phyloP scores from a whole-genome alignment of 2,797 vertebrate species.

The Mallotus villosus region DNA sequence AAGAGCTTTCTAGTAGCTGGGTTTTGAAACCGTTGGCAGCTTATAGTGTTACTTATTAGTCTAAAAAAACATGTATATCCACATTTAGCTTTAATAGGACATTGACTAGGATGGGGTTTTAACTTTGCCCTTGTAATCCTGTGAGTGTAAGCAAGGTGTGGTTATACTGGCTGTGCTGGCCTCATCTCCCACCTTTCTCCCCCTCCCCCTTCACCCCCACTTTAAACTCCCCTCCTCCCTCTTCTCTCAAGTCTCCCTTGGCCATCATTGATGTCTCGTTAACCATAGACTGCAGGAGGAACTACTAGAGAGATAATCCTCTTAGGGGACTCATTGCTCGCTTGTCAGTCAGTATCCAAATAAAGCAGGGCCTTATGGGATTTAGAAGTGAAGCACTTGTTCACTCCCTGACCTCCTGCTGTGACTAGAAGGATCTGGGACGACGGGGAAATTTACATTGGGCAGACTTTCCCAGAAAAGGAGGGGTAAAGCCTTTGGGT shows the following conservation, averaged over 20 bases:
- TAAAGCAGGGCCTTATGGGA: slow-evolving; percentile 81
- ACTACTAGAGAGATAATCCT: slow-evolving; percentile 72
- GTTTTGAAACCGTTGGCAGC: neutral
- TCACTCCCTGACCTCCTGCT: slow-evolving; percentile 71
- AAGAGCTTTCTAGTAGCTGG: neutral
- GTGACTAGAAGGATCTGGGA: slow-evolving; percentile 35
- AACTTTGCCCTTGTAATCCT: slow-evolving; percentile 7
- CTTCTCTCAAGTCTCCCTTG: neutral
- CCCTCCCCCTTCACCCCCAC: slow-evolving; percentile 5
- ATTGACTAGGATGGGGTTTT: neutral
- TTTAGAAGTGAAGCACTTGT: slow-evolving; percentile 69
- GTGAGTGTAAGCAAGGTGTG: slow-evolving; percentile 32
- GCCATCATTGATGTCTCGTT: slow-evolving; percentile 26
- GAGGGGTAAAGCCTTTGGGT: slow-evolving; percentile 3
- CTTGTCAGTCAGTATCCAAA: slow-evolving; percentile 78
- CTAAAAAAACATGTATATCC: neutral
- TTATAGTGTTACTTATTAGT: neutral
- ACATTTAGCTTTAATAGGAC: neutral
- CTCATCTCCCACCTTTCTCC: slow-evolving; percentile 32
- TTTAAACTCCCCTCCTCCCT: slow-evolving; percentile 20
- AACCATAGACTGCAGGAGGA: slow-evolving; percentile 51
- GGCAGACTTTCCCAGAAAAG: slow-evolving; percentile 29
- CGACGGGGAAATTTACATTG: slow-evolving; percentile 27
- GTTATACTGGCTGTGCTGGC: slow-evolving; percentile 44
- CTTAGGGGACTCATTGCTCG: slow-evolving; percentile 76